Evolutionary conservation across 2,113 vertebrate genomes (phyloP).

Genomic region (Coracopsis vasa): DNA sequence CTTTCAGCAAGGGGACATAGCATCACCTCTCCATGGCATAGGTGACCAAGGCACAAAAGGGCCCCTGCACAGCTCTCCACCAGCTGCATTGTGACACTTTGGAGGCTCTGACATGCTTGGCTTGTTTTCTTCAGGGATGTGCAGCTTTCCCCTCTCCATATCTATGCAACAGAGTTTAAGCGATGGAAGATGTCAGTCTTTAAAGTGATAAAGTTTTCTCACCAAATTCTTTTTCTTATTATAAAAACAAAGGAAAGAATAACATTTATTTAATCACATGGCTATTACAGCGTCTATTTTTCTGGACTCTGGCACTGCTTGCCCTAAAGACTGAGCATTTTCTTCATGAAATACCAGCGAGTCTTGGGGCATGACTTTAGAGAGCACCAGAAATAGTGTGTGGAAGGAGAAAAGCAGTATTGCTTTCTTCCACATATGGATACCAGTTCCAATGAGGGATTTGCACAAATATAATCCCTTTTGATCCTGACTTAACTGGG

Average conservation of each 20-base stretch:
- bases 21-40: accelerated
- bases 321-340: background rate
- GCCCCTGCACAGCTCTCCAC: background rate
- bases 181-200: background rate
- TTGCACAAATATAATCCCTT: background rate
- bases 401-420: background rate
- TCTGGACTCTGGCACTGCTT: background rate
- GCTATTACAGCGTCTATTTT: background rate
- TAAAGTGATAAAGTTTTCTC: background rate
- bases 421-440: slow-evolving; percentile 3
- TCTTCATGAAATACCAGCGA: background rate
- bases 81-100: accelerated
- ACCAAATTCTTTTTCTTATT: background rate
- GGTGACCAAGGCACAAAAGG: accelerated
- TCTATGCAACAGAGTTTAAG: background rate
- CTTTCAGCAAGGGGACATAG: accelerated
- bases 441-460: background rate
- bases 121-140: background rate
- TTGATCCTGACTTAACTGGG: background rate
- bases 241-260: background rate
- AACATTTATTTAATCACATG: background rate
- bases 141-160: background rate
- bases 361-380: background rate
- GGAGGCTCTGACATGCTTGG: accelerated
- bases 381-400: slow-evolving; percentile 23